Evolutionary conservation across 2,113 vertebrate species (phyloP).

Genomic region (Nematolebias whitei): DNA sequence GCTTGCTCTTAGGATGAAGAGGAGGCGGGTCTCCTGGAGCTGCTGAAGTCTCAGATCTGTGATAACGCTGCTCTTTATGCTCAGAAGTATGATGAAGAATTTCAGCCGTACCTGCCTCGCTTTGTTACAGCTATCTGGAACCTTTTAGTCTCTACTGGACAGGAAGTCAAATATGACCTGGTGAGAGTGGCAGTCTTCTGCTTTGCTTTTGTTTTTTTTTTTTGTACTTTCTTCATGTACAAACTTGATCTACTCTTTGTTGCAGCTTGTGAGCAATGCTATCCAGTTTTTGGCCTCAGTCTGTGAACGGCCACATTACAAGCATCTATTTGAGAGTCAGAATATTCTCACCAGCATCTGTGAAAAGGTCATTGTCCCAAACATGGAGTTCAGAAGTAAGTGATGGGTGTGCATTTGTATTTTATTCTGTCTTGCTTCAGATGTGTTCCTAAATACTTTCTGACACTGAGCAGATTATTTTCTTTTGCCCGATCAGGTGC

Average conservation of each 20-base stretch:
- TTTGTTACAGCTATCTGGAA: slow-evolving; percentile 99
- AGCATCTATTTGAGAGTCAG: slow-evolving; percentile 98
- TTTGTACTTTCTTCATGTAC: background rate
- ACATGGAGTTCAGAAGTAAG: slow-evolving; percentile 99
- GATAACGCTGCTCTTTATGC: slow-evolving; percentile 98
- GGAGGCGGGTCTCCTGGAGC: slow-evolving; percentile 94
- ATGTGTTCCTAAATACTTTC: background rate
- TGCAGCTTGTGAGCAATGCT: slow-evolving; percentile 95
- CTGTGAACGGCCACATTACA: slow-evolving; percentile 97
- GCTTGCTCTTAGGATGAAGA: slow-evolving; percentile 89
- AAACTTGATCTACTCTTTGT: slow-evolving; percentile 18
- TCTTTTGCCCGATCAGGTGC: slow-evolving; percentile 83
- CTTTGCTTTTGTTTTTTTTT: background rate
- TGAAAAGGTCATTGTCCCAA: slow-evolving; percentile 98
- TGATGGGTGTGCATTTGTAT: background rate
- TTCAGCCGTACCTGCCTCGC: slow-evolving; percentile 93
- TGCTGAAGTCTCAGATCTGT: slow-evolving; percentile 98
- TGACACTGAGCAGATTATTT: slow-evolving; percentile 16
- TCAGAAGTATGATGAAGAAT: slow-evolving; percentile 98
- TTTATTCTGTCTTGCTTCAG: background rate
- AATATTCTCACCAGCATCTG: slow-evolving; percentile 97
- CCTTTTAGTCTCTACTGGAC: slow-evolving; percentile 94
- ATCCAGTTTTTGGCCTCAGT: slow-evolving; percentile 98
- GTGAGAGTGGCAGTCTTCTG: slow-evolving; percentile 75
- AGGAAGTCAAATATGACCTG: slow-evolving; percentile 98